phyloP scores from a whole-genome alignment of 2,113 vertebrate genomes.

The Chloropsis cyanopogon region DNA sequence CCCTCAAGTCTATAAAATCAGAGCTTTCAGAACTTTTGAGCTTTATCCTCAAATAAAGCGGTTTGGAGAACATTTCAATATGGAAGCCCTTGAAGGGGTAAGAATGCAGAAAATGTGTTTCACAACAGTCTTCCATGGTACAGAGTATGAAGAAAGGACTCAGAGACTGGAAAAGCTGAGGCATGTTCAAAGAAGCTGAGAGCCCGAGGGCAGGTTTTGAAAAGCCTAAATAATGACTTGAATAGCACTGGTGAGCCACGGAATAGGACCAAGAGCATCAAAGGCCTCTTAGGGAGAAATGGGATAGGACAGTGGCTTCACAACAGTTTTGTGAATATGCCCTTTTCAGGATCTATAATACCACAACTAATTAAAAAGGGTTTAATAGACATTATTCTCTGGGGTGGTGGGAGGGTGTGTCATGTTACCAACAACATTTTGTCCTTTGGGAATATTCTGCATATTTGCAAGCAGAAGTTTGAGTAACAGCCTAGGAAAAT shows the following conservation, averaged over 20 bases:
- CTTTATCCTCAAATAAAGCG: background rate
- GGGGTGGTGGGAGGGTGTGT: background rate
- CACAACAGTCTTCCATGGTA: slow-evolving; percentile 42
- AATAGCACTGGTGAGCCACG: slow-evolving; percentile 43
- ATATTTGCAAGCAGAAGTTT: slow-evolving; percentile 24
- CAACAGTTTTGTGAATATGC: background rate
- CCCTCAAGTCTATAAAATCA: slow-evolving; percentile 2
- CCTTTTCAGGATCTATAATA: background rate
- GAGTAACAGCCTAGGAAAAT: slow-evolving; percentile 52
- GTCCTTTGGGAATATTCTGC: slow-evolving; percentile 3
- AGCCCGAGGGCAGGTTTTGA: slow-evolving; percentile 42
- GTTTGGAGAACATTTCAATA: slow-evolving; percentile 37
- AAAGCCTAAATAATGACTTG: slow-evolving; percentile 50
- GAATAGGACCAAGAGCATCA: slow-evolving; percentile 43
- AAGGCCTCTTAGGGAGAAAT: slow-evolving; percentile 34
- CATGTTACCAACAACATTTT: slow-evolving; percentile 8
- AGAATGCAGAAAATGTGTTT: slow-evolving; percentile 60
- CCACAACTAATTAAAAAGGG: slow-evolving; percentile 16
- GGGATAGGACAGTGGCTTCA: slow-evolving; percentile 10
- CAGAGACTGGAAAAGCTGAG: slow-evolving; percentile 42
- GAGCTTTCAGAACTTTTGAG: slow-evolving; percentile 21
- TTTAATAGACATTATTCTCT: slow-evolving; percentile 29
- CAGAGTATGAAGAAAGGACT: slow-evolving; percentile 44
- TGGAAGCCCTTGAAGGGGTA: slow-evolving; percentile 32
- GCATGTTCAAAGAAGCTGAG: slow-evolving; percentile 49